Percentiles rank a stretch among this genome's conserved stretches.
Evolutionary conservation across 2,797 vertebrate genomes (phyloP).

Genomic region (Leucoraja ocellata): DNA sequence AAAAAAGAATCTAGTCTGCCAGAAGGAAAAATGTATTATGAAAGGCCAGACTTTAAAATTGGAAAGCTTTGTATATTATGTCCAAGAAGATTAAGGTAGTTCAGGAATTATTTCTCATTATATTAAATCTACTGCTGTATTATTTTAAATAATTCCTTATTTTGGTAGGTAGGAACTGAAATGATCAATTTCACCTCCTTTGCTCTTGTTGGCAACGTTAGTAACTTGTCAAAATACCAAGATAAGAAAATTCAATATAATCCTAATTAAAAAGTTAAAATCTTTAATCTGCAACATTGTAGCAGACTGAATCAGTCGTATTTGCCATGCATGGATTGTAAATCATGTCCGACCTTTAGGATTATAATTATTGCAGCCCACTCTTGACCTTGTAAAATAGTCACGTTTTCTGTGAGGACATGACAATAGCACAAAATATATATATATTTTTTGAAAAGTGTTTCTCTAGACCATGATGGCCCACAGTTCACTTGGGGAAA

Average conservation of each 20-base stretch:
- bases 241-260: slow-evolving; percentile 23
- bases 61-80: neutral
- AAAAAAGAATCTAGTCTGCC: neutral
- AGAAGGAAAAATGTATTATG: neutral
- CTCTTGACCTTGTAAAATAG: neutral
- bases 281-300: neutral
- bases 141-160: neutral
- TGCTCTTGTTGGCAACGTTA: neutral
- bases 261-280: neutral
- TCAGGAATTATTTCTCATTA: neutral
- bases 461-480: neutral
- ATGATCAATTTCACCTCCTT: neutral
- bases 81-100: neutral
- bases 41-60: neutral
- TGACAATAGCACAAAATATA: neutral
- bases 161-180: neutral
- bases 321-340: neutral
- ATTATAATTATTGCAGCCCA: neutral
- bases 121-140: neutral
- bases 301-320: neutral
- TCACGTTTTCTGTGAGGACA: neutral
- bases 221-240: too few relatives aligned
- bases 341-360: neutral
- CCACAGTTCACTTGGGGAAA: neutral
- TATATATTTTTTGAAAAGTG: neutral